Evolutionary conservation across 2,113 vertebrate species (phyloP).

Genomic region (Hydropotes inermis): DNA sequence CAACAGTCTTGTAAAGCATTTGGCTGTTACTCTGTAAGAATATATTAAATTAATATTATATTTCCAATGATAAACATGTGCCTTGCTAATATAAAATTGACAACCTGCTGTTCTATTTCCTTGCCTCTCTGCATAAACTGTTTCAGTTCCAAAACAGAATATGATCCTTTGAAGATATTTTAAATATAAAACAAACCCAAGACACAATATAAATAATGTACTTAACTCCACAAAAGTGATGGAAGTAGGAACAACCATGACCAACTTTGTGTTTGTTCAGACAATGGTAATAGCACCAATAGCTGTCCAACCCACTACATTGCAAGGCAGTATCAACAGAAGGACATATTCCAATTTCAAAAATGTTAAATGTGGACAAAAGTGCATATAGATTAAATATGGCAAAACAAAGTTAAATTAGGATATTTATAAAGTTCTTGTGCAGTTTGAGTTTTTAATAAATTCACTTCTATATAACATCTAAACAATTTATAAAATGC

Average conservation of each 20-base stretch:
- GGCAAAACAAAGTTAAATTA: slow-evolving; percentile 17
- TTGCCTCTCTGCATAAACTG: not conserved
- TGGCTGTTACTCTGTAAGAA: not conserved
- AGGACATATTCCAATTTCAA: not conserved
- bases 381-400: not conserved
- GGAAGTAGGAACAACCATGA: not conserved
- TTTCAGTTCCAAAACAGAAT: not conserved
- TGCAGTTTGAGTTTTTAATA: slow-evolving; percentile 31
- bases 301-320: rapidly evolving
- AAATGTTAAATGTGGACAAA: not conserved
- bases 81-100: slow-evolving; percentile 22
- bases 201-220: not conserved
- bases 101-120: not conserved
- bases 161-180: not conserved
- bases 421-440: not conserved
- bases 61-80: slow-evolving; percentile 20
- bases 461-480: not conserved
- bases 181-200: slow-evolving; percentile 6
- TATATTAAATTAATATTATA: not conserved
- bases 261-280: not conserved
- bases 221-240: not conserved
- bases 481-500: slow-evolving; percentile 42
- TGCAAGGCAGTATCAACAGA: not conserved
- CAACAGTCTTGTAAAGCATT: not conserved
- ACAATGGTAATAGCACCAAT: no score